Evolutionary conservation across 92 coral and sea anemone species (phyloP), one percentile per base, ranked within the genome.

Genomic region (Actinostola sp.): DNA sequence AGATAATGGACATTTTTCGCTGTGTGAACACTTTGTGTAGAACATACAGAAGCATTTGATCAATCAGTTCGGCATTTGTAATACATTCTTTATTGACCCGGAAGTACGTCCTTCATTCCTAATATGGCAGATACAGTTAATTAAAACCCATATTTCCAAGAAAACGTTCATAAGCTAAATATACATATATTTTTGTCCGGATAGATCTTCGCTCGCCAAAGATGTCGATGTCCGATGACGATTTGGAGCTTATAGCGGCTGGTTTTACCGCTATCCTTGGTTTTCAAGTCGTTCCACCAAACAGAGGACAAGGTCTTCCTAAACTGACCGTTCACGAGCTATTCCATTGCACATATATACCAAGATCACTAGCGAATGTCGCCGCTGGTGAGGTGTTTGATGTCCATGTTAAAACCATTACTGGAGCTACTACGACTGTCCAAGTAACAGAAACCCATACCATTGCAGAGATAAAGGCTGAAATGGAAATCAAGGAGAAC

Each of bases 191-290:
- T n/a, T n/a, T n/a, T n/a, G n/a, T n/a, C n/a, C n/a, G n/a, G n/a
- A n/a, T n/a, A n/a, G n/a, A 31, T 10, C 21, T 3, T 12, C 0
- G 15, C 64, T 20, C 15, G 28, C 6, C 13, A 17, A 20, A 9
- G 21, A 53, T 53, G 39, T 70, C 61, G 41, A 44, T 32, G 52
- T 23, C 27, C 21, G 72, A 74, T 56, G 67, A 76, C 5, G 63
- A 84, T 5, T 50, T 83, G 28, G 70, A 63, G 12, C 49, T 85
- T 9, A 35, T 87, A 31, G 77, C 81, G 2, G 78, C 92, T 23
- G 92, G 82, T 16, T 82, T 81, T 30, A 76, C 88, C 0, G 88
- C 92, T 23, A 67, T 77, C 38, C 78, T 87, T 31, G 88, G 84
- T 16, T 30, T 68, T 53, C 59, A 76, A 16, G 82, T 77, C 12